Base-by-base conservation (phyloP, 2,888 invertebrate genomes). In the Clivina fossor region DNA sequence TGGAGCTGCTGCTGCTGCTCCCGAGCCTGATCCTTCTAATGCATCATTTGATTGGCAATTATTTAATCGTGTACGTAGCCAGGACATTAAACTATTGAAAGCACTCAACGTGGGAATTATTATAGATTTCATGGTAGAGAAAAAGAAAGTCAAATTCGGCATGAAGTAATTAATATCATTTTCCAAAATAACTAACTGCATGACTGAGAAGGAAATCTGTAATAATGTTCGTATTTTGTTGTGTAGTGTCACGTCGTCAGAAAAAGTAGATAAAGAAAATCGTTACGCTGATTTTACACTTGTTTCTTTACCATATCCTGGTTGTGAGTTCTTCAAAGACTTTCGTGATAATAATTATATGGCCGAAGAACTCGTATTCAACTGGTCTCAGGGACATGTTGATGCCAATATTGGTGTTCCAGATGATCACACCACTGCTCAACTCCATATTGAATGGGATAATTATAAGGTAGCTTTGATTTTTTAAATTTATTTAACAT, bases 101-200 rank as follows among this genome's bases (percentile, higher is more conserved):
- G 77, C 78, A 15, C 78, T 88, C 24, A 83, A 84, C 64, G 84
- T 90, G 11, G 80, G 80, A 50, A 85, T 84, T 46, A 90, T 90
- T 64, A 80, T 86, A 59, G 90, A 90, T 73, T 80, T 90, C 49
- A 90, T 90, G 90, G 88, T 90, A 5, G 90, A 90, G 69, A 87
- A 88, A 68, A 86, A 87, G 66, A 90, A 90, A 76, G 84, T 88
- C 32, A 90, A 90, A 74, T 90, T 83, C 74, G 84, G 85, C 58
- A 74, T 90, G 74, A 82, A 86, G 90, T 90, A 78, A 82, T n/a
- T n/a, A n/a, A n/a, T n/a, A n/a, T n/a, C n/a, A n/a, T n/a, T n/a
- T n/a, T n/a, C n/a, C n/a, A n/a, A n/a, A n/a, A n/a, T n/a, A n/a
- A n/a, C n/a, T n/a, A n/a, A n/a, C n/a, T n/a, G n/a, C n/a, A n/a